A percentile compares a stretch with the other conserved stretches of the same genome.
These are phyloP conservation scores for Polydrusus pterygomalis DNA, from an alignment of 2,888 invertebrate genomes.

Conservation along the genomic window DNA sequence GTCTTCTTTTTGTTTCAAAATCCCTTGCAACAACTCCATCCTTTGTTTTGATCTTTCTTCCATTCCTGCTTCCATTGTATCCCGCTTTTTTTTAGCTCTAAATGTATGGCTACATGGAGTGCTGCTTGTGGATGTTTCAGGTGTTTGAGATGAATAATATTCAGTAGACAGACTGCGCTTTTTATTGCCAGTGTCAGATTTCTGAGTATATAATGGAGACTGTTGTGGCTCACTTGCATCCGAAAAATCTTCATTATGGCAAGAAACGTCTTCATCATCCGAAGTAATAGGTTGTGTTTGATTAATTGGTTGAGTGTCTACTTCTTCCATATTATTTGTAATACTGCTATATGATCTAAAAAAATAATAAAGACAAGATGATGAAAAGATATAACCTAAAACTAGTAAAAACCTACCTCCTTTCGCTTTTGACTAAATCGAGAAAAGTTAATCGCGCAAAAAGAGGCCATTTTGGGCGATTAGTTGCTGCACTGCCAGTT, in stretches of 20 bases:
- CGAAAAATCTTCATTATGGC: background rate
- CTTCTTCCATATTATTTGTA: background rate
- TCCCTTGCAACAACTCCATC: background rate
- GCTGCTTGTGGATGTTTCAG: background rate
- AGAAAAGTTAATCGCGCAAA: conserved; percentile 25
- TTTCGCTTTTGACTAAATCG: conserved; percentile 22
- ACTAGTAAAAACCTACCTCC: conserved; percentile 2
- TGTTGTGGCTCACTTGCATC: background rate
- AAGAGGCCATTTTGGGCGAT: conserved; percentile 23
- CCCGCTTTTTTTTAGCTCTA: background rate
- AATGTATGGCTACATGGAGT: background rate
- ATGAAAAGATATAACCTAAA: background rate
- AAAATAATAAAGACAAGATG: background rate
- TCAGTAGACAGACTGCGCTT: background rate
- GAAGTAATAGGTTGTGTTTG: background rate
- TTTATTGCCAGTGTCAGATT: background rate
- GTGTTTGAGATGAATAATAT: background rate
- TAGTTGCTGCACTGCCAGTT: background rate
- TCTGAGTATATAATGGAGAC: background rate
- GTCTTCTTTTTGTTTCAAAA: background rate
- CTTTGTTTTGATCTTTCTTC: conserved; percentile 23
- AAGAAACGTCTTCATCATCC: background rate
- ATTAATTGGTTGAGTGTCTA: background rate
- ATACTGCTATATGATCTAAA: background rate
- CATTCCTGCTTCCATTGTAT: conserved; percentile 10